Conservation (phyloP, 2,797 vertebrate genomes). For the Spondyliosoma cantharus region DNA sequence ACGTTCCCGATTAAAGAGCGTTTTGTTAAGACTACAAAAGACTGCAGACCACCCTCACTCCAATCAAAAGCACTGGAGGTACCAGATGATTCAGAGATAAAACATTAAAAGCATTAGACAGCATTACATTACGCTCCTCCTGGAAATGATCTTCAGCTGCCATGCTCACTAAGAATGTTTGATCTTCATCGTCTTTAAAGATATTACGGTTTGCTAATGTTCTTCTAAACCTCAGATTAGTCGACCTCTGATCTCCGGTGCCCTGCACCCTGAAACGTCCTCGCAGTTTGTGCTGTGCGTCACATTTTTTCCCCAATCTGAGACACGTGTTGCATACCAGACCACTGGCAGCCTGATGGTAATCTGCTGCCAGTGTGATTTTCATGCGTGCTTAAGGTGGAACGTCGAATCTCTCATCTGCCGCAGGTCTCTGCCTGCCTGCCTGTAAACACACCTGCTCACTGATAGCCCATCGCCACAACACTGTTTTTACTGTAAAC, state of each 20-base stretch:
- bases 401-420: slow-evolving; percentile 73
- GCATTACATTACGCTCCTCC: background rate
- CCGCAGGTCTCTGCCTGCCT: slow-evolving; percentile 67
- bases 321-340: slow-evolving; percentile 67
- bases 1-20: slow-evolving; percentile 1
- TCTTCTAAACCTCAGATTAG: background rate
- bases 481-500: background rate
- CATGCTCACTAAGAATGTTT: background rate
- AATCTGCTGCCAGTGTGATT: slow-evolving; percentile 71
- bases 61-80: background rate
- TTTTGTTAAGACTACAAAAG: slow-evolving; percentile 8
- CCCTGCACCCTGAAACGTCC: background rate
- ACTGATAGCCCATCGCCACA: background rate
- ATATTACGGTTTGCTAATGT: background rate
- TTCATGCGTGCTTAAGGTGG: slow-evolving; percentile 67
- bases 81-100: background rate
- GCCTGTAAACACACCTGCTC: slow-evolving; percentile 3
- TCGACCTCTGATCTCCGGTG: background rate
- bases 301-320: slow-evolving; percentile 39
- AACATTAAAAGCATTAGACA: background rate
- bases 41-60: slow-evolving; percentile 18
- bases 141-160: background rate
- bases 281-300: background rate
- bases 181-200: background rate
- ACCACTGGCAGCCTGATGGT: slow-evolving; percentile 63